Base-by-base conservation (phyloP, 2,113 vertebrate species). In the Poeciliopsis retropinna region DNA sequence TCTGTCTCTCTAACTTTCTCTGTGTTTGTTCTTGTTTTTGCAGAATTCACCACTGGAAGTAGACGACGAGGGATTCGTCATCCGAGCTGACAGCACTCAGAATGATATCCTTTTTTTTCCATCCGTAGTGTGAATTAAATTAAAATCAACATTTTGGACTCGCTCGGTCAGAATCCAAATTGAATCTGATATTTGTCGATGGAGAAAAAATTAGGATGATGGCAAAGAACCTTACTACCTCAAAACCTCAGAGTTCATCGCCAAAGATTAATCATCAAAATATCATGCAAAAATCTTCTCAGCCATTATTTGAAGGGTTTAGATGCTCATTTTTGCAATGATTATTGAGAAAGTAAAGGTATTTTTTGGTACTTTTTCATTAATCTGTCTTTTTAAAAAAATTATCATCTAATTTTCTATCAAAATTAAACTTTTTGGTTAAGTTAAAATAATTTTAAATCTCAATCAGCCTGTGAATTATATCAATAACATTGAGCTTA, bases 11-110 rank as follows among this genome's bases (percentile, higher is more conserved):
- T 76, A 25, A 76, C 11, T 29, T 13, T 74, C 31, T 69, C 30
- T 70, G 47, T 87, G 60, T 82, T 11, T 84, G 66, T 85, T 60
- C 27, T 4, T 31, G 0, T 73, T 73, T 60, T 47, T 63, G 12
- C 63, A 98, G 96, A 95, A 94, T 68, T 95, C 95, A 41, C 95
- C 96, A 27, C 87, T 94, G 0, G 97, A 98, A 79, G 96, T 98
- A 70, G 98, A 99, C 1, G 97, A 98, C 4, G 98, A 99, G 57
- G 98, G 98, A 1, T 99, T 97, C 85, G 96, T 96, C 0, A 95
- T 99, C 82, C 95, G 97, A 66, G 95, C 96, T 0, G 96, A 98
- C 27, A 60, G 80, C 32, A 74, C 89, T 19, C 94, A 85, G 72
- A 97, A 94, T 77, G 92, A 96, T 98, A 99, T 98, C 98, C 97